Conservation (phyloP, 2,113 vertebrate genomes). For the Mungos mungo region DNA sequence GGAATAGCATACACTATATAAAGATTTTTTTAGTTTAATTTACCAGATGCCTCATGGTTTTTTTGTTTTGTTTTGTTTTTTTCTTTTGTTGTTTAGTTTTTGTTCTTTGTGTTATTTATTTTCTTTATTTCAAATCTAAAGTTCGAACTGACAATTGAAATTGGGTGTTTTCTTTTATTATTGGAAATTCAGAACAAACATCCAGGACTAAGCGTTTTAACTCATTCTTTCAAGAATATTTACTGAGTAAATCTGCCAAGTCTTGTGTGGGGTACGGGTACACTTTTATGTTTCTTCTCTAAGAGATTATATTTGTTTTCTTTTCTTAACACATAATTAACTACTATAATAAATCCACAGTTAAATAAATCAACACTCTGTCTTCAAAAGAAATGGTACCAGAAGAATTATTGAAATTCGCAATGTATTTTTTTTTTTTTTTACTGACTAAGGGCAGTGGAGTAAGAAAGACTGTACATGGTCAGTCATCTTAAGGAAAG, state of each 20-base stretch:
- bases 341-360: background rate
- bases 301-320: background rate
- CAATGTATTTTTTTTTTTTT: background rate
- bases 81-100: background rate
- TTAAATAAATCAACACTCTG: background rate
- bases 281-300: background rate
- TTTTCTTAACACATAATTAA: background rate
- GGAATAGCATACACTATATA: background rate
- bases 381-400: background rate
- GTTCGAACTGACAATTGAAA: background rate
- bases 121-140: conserved; percentile 20
- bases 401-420: background rate
- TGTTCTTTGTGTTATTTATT: background rate
- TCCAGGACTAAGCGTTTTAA: background rate
- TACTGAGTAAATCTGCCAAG: background rate
- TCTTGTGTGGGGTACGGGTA: background rate
- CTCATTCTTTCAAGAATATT: background rate
- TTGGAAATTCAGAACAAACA: conserved; percentile 12
- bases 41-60: background rate
- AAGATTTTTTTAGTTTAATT: background rate
- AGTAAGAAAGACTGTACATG: background rate
- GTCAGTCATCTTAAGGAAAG: background rate
- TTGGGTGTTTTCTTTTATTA: background rate
- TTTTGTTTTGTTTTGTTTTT: background rate
- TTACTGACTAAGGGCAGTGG: background rate